Evolutionary conservation across 2,888 invertebrate species (phyloP).

Genomic region (Microctonus brassicae): DNA sequence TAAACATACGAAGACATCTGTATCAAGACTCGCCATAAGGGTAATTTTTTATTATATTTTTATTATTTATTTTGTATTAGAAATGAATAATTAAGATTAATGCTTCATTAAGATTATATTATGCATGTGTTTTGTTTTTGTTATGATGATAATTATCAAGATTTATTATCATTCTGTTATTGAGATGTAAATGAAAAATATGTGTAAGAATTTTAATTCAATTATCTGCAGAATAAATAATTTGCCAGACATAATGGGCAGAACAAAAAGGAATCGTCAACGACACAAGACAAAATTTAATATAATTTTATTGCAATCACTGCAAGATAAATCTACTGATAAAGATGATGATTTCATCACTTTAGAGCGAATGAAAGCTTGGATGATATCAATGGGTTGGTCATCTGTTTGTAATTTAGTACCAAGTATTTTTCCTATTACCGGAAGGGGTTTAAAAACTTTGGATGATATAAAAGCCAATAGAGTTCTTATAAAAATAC

Average conservation of each 20-base stretch:
- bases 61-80: slow-evolving; percentile 11
- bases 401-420: slow-evolving; percentile 49
- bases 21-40: slow-evolving; percentile 42
- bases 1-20: slow-evolving; percentile 30
- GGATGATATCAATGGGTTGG: slow-evolving; percentile 56
- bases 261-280: slow-evolving; percentile 58
- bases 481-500: slow-evolving; percentile 73
- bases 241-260: slow-evolving; percentile 56
- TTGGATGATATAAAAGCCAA: slow-evolving; percentile 63
- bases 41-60: slow-evolving; percentile 35
- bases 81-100: no score
- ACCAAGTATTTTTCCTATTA: slow-evolving; percentile 72
- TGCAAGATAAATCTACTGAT: slow-evolving; percentile 42
- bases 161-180: neutral
- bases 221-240: slow-evolving; percentile 34
- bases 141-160: neutral
- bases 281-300: slow-evolving; percentile 53
- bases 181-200: neutral
- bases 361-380: slow-evolving; percentile 51
- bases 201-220: slow-evolving; percentile 1
- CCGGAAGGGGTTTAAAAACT: slow-evolving; percentile 82
- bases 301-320: slow-evolving; percentile 40
- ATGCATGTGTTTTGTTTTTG: neutral
- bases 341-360: no score
- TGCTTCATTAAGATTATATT: no score